Evolutionary conservation across 2,888 invertebrate species (phyloP).

Genomic region (Orthonychiurus folsomi): DNA sequence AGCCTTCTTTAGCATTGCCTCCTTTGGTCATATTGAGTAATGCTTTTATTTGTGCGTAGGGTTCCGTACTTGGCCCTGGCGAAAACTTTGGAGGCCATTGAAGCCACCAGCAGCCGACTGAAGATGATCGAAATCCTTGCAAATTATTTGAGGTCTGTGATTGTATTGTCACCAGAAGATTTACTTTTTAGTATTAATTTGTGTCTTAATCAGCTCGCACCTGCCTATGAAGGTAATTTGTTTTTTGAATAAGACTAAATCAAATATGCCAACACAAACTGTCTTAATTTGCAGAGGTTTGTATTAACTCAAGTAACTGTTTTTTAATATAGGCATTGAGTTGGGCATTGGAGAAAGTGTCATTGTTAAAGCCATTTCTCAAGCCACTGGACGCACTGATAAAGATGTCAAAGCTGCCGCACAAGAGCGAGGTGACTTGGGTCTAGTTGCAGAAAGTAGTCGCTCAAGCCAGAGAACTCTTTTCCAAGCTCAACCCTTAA

Average conservation of each 20-base stretch:
- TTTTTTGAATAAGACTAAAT: constrained; percentile 16
- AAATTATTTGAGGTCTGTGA: constrained; percentile 87
- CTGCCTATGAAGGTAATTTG: constrained; percentile 79
- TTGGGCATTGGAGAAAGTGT: constrained; percentile 91
- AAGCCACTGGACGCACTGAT: constrained; percentile 74
- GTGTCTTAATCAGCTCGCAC: constrained; percentile 90
- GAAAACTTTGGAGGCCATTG: constrained; percentile 80
- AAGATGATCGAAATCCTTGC: constrained; percentile 84
- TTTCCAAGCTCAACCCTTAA: constrained; percentile 71
- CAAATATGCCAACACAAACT: neutral
- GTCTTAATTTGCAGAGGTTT: constrained; percentile 3
- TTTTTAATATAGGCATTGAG: constrained; percentile 53
- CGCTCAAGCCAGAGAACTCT: constrained; percentile 77
- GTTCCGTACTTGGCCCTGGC: constrained; percentile 90
- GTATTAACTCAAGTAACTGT: neutral
- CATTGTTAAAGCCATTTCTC: constrained; percentile 87
- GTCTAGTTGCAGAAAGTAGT: constrained; percentile 77
- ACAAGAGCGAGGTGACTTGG: constrained; percentile 73
- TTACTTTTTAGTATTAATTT: constrained; percentile 82
- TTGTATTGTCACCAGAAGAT: constrained; percentile 79
- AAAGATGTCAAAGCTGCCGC: constrained; percentile 70
- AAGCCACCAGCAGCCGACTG: constrained; percentile 70
- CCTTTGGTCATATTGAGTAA: neutral
- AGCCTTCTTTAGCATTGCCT: neutral
- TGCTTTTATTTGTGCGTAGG: constrained; percentile 45